A percentile compares a stretch with the other conserved stretches of the same genome.
These are phyloP conservation scores for Cheilosia variabilis DNA, from an alignment of 2,888 invertebrate species.

Conservation along the genomic window DNA sequence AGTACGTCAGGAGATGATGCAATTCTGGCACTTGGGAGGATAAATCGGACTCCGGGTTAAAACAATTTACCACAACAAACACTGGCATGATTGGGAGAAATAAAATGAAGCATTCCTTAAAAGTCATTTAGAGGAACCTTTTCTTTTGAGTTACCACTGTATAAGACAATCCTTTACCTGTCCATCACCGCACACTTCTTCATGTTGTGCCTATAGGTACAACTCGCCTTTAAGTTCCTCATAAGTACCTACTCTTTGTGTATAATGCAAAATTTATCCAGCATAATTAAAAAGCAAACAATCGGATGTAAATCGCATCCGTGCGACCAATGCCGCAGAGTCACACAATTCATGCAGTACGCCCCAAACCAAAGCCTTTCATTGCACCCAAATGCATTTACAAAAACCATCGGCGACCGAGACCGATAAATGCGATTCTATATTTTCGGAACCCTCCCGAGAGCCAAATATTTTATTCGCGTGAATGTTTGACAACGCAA, in stretches of 20 bases:
- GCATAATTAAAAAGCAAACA: constrained; percentile 67
- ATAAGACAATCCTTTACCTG: too few species aligned
- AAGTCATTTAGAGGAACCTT: too few species aligned
- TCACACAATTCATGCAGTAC: constrained; percentile 56
- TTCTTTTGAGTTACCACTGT: too few species aligned
- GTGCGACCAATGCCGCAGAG: constrained; percentile 28
- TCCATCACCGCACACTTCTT: too few species aligned
- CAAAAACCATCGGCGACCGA: constrained; percentile 20
- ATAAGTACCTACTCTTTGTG: constrained; percentile 10
- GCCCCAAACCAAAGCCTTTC: neutral
- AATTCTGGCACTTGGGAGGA: too few species aligned
- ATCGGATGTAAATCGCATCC: constrained; percentile 48
- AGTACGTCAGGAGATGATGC: too few species aligned
- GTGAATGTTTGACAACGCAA: constrained; percentile 50
- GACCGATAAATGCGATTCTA: constrained; percentile 48
- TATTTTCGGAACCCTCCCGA: constrained; percentile 23
- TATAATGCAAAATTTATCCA: constrained; percentile 32
- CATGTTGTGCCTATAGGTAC: too few species aligned
- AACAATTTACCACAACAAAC: too few species aligned
- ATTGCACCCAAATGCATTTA: constrained; percentile 36
- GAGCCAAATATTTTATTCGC: constrained; percentile 52
- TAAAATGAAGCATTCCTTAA: too few species aligned
- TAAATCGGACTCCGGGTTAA: too few species aligned
- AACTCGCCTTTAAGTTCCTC: neutral
- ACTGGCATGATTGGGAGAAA: too few species aligned